Base-by-base conservation (phyloP, 2,113 vertebrate species). In the Rhodinocichla rosea region DNA sequence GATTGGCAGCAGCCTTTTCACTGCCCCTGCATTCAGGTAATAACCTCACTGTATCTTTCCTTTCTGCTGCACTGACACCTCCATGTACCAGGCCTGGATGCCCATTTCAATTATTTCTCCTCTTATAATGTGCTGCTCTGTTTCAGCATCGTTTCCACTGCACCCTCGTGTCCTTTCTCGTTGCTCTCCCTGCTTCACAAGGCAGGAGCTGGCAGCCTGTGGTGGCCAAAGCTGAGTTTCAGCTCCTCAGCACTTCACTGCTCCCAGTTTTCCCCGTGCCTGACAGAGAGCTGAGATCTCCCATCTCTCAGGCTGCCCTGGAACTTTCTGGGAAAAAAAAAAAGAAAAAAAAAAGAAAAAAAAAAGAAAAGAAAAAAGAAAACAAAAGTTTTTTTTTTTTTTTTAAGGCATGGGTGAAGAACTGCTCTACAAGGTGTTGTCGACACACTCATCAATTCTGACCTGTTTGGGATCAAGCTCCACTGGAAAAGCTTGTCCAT, bases 281-380 rank as follows among this genome's bases (percentile, higher is more conserved):
- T 63, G 40, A 16, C 10, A 50, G 56, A 56, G 13, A 49, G 0
- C 0, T 22, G 65, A 73, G 71, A 40, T 8, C 27, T 74, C n/a
- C 24, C 20, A 21, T 37, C 26, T 49, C 20, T 84, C 16, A 37
- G 18, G 5, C 33, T 40, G 20, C 23, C 40, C 24, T 6, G 2
- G 13, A 1, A 0, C 9, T 27, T 86, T 42, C 22, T 69, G 22
- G 5, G 27, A 23, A 39, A 42, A 18, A 1, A 16, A 20, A 10
- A 37, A 33, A 1, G 16, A 3, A 24, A 6, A n/a, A 24, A 32
- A 20, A 1, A 17, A 9, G 15, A 6, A n/a, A 15, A n/a, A n/a
- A 10, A 22, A 13, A 56, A 27, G 47, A 30, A 52, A 11, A 30
- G 8, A 13, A 18, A 40, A 23, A 8, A 3, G 15, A 11, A 47